A percentile compares a stretch with the other conserved stretches of the same genome.
phyloP scores from a whole-genome alignment of 2,113 vertebrate species.

The western clawed frog (Xenopus tropicalis) region UCB_Xtro_10.0 CM004445.2:33565501-33566000 shows the following conservation, averaged over 20 bases:
- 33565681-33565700: constrained; percentile 74
- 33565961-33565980: too few relatives aligned
- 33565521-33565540: constrained; percentile 98
- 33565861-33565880: too few relatives aligned
- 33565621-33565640: constrained; percentile 86
- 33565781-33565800: too few relatives aligned
- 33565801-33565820: too few relatives aligned
- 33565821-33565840: too few relatives aligned
- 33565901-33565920: too few relatives aligned
- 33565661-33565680: constrained; percentile 73
- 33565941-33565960: too few relatives aligned
- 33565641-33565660: constrained; percentile 97
- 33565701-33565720: constrained; percentile 81
- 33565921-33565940: too few relatives aligned
- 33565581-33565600: constrained; percentile 92
- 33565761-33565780: neutral
- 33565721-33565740: constrained; percentile 83
- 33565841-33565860: too few relatives aligned
- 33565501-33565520: constrained; percentile 96
- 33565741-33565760: neutral
- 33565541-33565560: constrained; percentile 93
- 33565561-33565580: constrained; percentile 90
- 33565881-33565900: too few relatives aligned
- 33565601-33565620: constrained; percentile 90
- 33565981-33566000: too few relatives aligned